A percentile compares a stretch with the other conserved stretches of the same genome.
Conservation (phyloP, 2,113 vertebrate species). For the zebrafish (Danio rerio) region DNA sequence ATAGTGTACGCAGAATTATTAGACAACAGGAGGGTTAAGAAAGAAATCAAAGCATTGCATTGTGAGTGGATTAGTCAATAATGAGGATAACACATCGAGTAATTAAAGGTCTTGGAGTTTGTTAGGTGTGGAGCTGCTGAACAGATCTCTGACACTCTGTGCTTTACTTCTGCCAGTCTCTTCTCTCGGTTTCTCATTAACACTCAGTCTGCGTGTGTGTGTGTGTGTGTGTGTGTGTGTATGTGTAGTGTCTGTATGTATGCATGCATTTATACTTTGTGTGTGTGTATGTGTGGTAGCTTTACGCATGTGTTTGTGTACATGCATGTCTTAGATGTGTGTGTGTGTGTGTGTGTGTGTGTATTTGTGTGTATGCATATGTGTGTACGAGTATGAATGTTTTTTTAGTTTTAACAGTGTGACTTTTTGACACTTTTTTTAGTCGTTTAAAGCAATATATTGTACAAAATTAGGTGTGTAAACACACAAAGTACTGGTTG, state of each 20-base stretch:
- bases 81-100: background rate
- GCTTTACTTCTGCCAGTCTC: background rate
- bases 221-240: too few relatives aligned
- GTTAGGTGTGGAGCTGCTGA: background rate
- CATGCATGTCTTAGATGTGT: too few relatives aligned
- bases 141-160: background rate
- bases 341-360: conserved; percentile 26
- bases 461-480: too few relatives aligned
- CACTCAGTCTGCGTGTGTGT: background rate
- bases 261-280: too few relatives aligned
- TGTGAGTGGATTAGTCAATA: background rate
- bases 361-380: background rate
- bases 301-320: conserved; percentile 22
- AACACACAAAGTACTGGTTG: too few relatives aligned
- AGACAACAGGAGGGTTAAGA: background rate
- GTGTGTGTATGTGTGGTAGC: conserved; percentile 10
- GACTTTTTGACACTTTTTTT: too few relatives aligned
- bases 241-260: background rate
- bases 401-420: too few relatives aligned
- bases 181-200: background rate
- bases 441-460: too few relatives aligned
- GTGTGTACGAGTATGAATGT: too few relatives aligned
- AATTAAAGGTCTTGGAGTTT: background rate
- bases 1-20: too few relatives aligned
- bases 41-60: background rate